Conservation (phyloP, 2,797 vertebrate genomes). For the Phalanger gymnotis region DNA sequence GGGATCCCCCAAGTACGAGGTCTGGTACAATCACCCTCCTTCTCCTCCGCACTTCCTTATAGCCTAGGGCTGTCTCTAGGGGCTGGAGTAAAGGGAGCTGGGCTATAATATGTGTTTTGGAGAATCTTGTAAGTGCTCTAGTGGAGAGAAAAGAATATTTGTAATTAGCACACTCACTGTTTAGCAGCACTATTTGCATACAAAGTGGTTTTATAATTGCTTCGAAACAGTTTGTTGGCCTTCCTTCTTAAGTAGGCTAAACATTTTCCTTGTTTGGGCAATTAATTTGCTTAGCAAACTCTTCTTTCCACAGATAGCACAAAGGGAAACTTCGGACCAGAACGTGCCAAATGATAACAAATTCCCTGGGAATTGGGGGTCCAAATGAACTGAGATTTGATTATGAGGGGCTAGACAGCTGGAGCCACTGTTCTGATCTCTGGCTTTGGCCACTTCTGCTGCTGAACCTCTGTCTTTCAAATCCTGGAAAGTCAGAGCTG, state of each 20-base stretch:
- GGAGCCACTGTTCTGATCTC: not conserved
- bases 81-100: not conserved
- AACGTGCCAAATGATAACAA: not conserved
- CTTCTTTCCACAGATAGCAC: constrained; percentile 57
- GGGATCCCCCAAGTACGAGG: not conserved
- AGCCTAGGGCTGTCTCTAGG: not conserved
- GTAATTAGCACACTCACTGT: constrained; percentile 65
- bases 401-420: not conserved
- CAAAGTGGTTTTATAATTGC: constrained; percentile 68
- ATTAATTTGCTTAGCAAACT: constrained; percentile 61
- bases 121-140: constrained; percentile 45
- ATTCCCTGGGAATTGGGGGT: not conserved
- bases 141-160: constrained; percentile 66
- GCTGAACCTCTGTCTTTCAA: not conserved
- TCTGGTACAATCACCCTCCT: not conserved
- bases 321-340: not conserved
- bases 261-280: constrained; percentile 65
- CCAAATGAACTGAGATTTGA: not conserved
- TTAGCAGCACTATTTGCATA: constrained; percentile 64
- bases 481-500: not conserved
- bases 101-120: constrained; percentile 33
- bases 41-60: constrained; percentile 3
- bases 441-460: not conserved
- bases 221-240: constrained; percentile 68
- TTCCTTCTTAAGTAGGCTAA: constrained; percentile 71